A percentile compares a stretch with the other conserved stretches of the same genome.
Evolutionary conservation across 1,140 invertebrate genomes (phyloP).

Genomic region (Pogonomyrmex barbatus): DNA sequence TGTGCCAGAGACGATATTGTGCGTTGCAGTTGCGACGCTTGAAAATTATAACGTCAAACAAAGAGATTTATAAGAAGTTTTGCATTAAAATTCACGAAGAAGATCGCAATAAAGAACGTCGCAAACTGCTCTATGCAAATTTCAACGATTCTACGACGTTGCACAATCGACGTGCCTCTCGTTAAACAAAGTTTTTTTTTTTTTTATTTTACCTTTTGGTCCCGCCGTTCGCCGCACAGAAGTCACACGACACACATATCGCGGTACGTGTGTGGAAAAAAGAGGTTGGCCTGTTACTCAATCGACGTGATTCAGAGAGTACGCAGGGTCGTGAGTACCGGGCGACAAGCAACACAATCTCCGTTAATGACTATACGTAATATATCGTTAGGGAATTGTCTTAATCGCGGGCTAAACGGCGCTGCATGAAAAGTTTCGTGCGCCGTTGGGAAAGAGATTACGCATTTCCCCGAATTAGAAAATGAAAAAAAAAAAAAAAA

Average conservation of each 20-base stretch:
- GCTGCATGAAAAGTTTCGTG: constrained; percentile 42
- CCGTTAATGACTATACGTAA: constrained; percentile 63
- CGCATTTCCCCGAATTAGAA: constrained; percentile 37
- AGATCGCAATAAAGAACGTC: constrained; percentile 9
- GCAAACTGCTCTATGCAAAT: constrained; percentile 13
- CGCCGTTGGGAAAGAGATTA: not conserved
- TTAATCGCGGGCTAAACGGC: constrained; percentile 36
- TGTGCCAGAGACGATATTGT: not conserved
- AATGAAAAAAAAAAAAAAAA: not conserved
- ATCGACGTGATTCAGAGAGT: constrained; percentile 84
- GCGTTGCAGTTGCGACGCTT: not conserved
- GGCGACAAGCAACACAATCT: constrained; percentile 66
- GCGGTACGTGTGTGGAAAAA: constrained; percentile 9
- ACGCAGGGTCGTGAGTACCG: constrained; percentile 38
- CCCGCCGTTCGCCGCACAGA: constrained; percentile 25
- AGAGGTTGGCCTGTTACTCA: constrained; percentile 87
- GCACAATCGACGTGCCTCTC: constrained; percentile 8
- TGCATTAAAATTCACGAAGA: constrained; percentile 12
- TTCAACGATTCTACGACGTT: constrained; percentile 27
- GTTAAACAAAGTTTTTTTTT: constrained; percentile 16
- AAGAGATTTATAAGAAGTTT: not conserved
- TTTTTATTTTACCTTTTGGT: constrained; percentile 8
- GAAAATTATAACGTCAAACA: constrained; percentile 19
- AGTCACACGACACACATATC: constrained; percentile 20
- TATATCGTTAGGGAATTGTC: constrained; percentile 52